phyloP scores from a whole-genome alignment of 1,140 invertebrate genomes.

The Oreohelix idahoensis region DNA sequence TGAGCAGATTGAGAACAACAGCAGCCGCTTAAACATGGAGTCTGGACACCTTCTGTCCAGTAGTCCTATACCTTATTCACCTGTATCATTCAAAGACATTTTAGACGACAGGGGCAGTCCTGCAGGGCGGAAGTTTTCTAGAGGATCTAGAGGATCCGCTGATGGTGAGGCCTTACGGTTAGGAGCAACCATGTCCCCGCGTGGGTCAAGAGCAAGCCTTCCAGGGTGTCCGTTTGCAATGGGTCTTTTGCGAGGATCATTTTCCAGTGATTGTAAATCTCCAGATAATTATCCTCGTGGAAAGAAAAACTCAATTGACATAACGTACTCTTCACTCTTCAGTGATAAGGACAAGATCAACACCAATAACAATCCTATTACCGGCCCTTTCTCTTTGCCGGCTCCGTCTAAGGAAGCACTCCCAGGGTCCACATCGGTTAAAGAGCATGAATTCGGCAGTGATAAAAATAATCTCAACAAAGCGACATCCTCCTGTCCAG shows the following conservation, averaged over 20 bases:
- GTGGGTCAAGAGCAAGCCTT: conserved; percentile 1
- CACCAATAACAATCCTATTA: background rate
- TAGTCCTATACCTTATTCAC: conserved; percentile 56
- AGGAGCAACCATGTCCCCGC: background rate
- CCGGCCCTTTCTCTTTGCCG: background rate
- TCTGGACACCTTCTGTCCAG: background rate
- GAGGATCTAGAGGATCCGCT: background rate
- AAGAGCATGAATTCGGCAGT: background rate
- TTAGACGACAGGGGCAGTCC: conserved; percentile 34
- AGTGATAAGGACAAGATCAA: background rate
- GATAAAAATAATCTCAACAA: background rate
- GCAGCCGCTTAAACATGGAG: background rate
- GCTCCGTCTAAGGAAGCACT: background rate
- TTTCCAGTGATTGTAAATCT: background rate
- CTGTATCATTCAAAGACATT: conserved; percentile 61
- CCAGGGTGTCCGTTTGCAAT: conserved; percentile 14
- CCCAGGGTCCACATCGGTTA: background rate
- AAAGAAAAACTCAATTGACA: conserved; percentile 1
- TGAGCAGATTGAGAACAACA: conserved; percentile 11
- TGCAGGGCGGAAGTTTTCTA: background rate
- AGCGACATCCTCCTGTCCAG: background rate
- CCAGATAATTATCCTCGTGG: background rate
- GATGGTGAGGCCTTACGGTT: background rate
- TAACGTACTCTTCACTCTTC: background rate
- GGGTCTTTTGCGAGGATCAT: background rate